phyloP scores from a whole-genome alignment of 2,888 invertebrate genomes.

The Isotomurus palustris region DNA sequence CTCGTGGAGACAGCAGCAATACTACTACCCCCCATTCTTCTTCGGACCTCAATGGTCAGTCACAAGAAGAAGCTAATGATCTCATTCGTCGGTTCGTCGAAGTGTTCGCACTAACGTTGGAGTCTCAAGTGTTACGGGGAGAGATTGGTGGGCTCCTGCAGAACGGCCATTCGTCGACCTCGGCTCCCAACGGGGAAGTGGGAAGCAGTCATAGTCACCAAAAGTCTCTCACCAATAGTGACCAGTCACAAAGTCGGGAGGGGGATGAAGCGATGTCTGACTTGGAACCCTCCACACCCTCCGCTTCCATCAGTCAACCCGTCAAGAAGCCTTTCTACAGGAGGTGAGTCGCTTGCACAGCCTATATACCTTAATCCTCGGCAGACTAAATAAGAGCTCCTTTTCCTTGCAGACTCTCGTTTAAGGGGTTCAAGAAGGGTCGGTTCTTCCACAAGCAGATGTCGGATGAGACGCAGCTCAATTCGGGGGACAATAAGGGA shows the following conservation, averaged over 20 bases:
- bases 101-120: conserved; percentile 40
- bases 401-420: conserved; percentile 69
- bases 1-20: conserved; percentile 7
- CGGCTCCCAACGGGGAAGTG: conserved; percentile 3
- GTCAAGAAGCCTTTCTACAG: conserved; percentile 44
- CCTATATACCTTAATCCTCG: neutral
- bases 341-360: too few relatives aligned
- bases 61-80: conserved; percentile 25
- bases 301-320: conserved; percentile 8
- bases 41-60: neutral
- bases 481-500: conserved; percentile 50
- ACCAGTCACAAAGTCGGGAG: conserved; percentile 34
- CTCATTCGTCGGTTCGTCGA: conserved; percentile 41
- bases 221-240: conserved; percentile 24
- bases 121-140: conserved; percentile 33
- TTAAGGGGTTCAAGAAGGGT: conserved; percentile 77
- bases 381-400: too few relatives aligned
- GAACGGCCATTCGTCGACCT: conserved; percentile 14
- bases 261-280: conserved; percentile 14
- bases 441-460: conserved; percentile 85
- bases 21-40: conserved; percentile 2
- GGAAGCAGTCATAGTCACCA: conserved; percentile 20
- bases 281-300: conserved; percentile 3
- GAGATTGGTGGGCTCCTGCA: conserved; percentile 6
- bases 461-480: conserved; percentile 75